Evolutionary conservation across 2,113 vertebrate genomes (phyloP), one percentile per base, ranked within the genome.

Genomic region (Etheostoma cragini): DNA sequence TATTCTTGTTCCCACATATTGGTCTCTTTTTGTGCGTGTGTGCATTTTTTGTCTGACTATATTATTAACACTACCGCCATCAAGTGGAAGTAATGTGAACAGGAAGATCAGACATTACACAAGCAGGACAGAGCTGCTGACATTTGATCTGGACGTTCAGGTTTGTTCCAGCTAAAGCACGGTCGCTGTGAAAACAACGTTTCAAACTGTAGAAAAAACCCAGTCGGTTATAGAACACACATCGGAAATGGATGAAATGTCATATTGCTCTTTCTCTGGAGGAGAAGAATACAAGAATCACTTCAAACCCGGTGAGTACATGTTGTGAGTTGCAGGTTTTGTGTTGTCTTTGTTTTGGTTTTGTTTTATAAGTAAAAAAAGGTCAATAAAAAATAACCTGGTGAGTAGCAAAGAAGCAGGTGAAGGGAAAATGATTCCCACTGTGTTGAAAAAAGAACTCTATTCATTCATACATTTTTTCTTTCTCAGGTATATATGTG

Each of bases 401-500:
- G 35, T 38, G 35, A 38, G 35, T 38, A 24, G 1, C 19, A 53
- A 19, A 64, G 21, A 76, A 54, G 35, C 38, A 1, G 16, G 60
- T 56, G 16, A 4, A 19, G 47, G 35, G 35, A 8, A 38, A 38
- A 38, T 38, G 8, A 38, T 38, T 54, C 17, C 13, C 56, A 8
- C 16, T 6, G 13, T 21, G 6, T 8, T 47, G 13, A 33, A 15
- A 63, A 30, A 66, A 1, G 33, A 47, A 78, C 10, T 14, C 12
- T 19, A 6, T 46, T 57, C 35, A 56, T 1, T 42, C 1, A 42
- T 13, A 4, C 2, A 2, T 2, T 6, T 19, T 21, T 30, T 17
- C 21, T 53, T 49, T 49, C 47, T 0, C 82, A 98, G 97, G 97
- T 8, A 21, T 96, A 33, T 98, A 98, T 6, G 91, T 96, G 65